phyloP scores from a whole-genome alignment of 2,888 invertebrate species.

The Tromatobia lineatoria region DNA sequence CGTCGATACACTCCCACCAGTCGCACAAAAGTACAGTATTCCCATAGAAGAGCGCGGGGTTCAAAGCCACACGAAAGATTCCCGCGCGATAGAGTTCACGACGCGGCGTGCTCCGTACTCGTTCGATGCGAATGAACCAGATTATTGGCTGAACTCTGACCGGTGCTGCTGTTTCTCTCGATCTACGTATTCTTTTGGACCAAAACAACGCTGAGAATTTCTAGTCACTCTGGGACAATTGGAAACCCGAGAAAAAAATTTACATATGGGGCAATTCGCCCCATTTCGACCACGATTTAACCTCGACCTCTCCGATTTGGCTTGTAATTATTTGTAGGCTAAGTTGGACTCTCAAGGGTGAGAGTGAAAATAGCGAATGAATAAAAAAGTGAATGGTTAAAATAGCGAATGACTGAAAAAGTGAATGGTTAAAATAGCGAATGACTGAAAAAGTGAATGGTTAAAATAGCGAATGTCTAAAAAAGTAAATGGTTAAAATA shows the following conservation, averaged over 20 bases:
- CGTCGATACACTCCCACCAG: conserved; percentile 30
- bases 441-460: no score
- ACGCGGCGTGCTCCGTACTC: conserved; percentile 27
- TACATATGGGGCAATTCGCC: no score
- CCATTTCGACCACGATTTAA: no score
- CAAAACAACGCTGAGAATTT: neutral
- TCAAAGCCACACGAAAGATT: conserved; percentile 65
- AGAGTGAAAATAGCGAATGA: no score
- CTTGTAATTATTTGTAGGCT: no score
- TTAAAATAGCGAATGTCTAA: no score
- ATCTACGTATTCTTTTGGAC: conserved; percentile 79
- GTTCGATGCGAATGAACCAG: conserved; percentile 77
- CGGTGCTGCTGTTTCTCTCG: conserved; percentile 67
- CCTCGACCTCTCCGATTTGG: no score
- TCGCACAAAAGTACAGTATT: conserved; percentile 28
- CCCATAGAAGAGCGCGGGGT: conserved; percentile 31
- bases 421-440: no score
- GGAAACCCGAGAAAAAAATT: neutral
- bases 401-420: no score
- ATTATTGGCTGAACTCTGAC: conserved; percentile 83
- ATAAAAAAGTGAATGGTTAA: no score
- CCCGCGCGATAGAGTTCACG: conserved; percentile 65
- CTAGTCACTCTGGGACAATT: neutral
- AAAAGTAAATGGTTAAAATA: no score
- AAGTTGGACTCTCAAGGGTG: no score